These are phyloP conservation scores for Machimus atricapillus DNA, from an alignment of 2,888 invertebrate species.

Conservation along the genomic window DNA sequence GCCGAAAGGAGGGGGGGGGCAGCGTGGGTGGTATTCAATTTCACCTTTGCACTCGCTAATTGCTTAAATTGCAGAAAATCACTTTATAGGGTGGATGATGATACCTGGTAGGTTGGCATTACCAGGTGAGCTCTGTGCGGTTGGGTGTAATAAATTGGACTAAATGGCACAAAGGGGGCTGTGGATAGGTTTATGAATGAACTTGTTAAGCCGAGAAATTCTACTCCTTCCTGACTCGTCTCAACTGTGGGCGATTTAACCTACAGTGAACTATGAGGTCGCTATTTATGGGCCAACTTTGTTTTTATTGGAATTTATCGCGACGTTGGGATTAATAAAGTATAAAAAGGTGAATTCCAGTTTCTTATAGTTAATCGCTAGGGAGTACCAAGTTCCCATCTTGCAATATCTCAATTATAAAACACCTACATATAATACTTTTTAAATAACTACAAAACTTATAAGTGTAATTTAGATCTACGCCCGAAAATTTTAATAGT, in stretches of 20 bases:
- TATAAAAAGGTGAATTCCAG: neutral
- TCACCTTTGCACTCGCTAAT: slow-evolving; percentile 33
- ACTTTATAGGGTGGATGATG: slow-evolving; percentile 6
- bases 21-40: slow-evolving; percentile 30
- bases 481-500: too few species aligned
- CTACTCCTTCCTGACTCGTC: neutral
- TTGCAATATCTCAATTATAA: neutral
- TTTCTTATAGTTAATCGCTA: neutral
- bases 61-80: slow-evolving; percentile 39
- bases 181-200: neutral
- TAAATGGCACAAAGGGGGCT: neutral
- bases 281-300: neutral
- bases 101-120: neutral
- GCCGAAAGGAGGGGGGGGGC: neutral
- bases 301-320: neutral
- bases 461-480: too few species aligned
- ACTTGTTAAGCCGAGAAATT: slow-evolving; percentile 1
- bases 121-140: neutral
- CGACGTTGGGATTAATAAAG: neutral
- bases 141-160: neutral
- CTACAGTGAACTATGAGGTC: neutral
- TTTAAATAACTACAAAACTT: too few species aligned
- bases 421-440: too few species aligned
- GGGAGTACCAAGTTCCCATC: neutral
- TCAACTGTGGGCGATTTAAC: neutral